A percentile compares a stretch with the other conserved stretches of the same genome.
Conservation (phyloP, 1,140 invertebrate genomes). For the Bombyx mori region DNA sequence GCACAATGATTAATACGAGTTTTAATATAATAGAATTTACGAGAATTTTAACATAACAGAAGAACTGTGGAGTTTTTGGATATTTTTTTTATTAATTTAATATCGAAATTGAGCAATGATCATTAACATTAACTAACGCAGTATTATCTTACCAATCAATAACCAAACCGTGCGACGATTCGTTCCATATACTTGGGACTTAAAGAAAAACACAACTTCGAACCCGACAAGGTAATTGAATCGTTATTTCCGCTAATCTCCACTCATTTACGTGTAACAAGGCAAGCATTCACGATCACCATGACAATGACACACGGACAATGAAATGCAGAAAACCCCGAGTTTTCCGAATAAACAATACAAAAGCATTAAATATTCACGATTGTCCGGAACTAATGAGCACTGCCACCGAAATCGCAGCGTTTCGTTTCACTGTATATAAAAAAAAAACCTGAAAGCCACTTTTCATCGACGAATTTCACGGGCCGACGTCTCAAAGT, state of each 20-base stretch:
- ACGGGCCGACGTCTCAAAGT: slow-evolving; percentile 24
- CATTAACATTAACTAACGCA: background rate
- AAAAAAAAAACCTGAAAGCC: background rate
- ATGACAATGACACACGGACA: slow-evolving; percentile 59
- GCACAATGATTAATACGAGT: no score
- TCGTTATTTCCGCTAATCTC: slow-evolving; percentile 52
- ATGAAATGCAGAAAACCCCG: slow-evolving; percentile 45
- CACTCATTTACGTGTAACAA: slow-evolving; percentile 35
- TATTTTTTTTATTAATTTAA: background rate
- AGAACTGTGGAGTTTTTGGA: no score
- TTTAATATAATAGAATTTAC: no score
- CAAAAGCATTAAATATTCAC: slow-evolving; percentile 41
- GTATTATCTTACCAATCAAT: background rate
- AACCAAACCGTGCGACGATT: slow-evolving; percentile 7
- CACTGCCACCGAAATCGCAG: slow-evolving; percentile 33
- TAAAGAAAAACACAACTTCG: slow-evolving; percentile 1
- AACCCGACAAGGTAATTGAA: slow-evolving; percentile 25
- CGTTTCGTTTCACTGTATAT: slow-evolving; percentile 1
- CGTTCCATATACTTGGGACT: slow-evolving; percentile 15
- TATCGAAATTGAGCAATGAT: background rate
- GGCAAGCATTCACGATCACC: slow-evolving; percentile 40
- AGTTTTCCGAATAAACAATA: slow-evolving; percentile 38
- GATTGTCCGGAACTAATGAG: slow-evolving; percentile 24
- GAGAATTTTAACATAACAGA: no score
- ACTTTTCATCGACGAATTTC: slow-evolving; percentile 1